phyloP scores from a whole-genome alignment of 2,888 invertebrate genomes.

The Diarsia dahlii region DNA sequence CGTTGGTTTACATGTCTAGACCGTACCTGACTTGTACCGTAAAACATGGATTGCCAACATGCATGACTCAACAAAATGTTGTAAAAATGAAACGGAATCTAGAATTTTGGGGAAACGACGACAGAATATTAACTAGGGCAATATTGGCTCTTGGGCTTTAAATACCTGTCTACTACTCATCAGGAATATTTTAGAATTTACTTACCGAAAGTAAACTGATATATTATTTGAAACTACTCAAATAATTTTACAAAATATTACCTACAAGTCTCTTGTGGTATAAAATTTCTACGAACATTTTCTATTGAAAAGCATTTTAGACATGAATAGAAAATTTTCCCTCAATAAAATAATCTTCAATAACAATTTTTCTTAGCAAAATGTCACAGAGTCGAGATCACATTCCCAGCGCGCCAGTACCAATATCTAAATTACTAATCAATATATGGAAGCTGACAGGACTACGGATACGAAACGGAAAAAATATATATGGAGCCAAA shows the following conservation, averaged over 20 bases:
- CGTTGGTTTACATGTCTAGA: conserved; percentile 56
- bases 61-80: conserved; percentile 43
- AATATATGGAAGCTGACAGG: conserved; percentile 68
- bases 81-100: conserved; percentile 17
- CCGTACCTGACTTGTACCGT: conserved; percentile 43
- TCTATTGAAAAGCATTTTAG: conserved; percentile 1
- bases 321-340: conserved; percentile 1
- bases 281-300: conserved; percentile 19
- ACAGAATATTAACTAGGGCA: background rate
- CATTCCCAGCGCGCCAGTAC: conserved; percentile 66
- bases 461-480: conserved; percentile 61
- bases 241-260: background rate
- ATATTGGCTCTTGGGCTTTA: background rate
- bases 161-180: conserved; percentile 1
- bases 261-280: background rate
- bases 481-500: conserved; percentile 63
- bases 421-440: conserved; percentile 77
- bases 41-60: conserved; percentile 46
- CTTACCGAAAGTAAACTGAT: background rate
- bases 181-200: background rate
- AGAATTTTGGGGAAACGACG: conserved; percentile 28
- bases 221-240: background rate
- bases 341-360: conserved; percentile 42
- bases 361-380: conserved; percentile 56
- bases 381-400: conserved; percentile 54